A percentile compares a stretch with the other conserved stretches of the same genome.
These are phyloP conservation scores for Pantala flavescens DNA, from an alignment of 1,140 invertebrate genomes.

Conservation along the genomic window DNA sequence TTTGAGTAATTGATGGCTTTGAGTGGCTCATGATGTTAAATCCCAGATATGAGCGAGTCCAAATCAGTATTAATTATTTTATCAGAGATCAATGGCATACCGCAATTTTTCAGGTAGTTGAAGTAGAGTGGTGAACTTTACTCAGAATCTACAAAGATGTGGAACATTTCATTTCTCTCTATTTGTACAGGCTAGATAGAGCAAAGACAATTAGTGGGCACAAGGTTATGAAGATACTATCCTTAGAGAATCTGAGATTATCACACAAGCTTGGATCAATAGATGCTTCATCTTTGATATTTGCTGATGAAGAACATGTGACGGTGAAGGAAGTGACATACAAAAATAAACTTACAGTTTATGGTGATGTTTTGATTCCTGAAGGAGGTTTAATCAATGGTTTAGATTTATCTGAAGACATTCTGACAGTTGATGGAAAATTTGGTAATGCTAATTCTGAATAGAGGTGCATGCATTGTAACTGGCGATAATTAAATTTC, in stretches of 20 bases:
- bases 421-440: background rate
- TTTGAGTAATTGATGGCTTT: too few relatives aligned
- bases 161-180: background rate
- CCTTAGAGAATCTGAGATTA: background rate
- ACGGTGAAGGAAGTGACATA: background rate
- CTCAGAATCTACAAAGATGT: background rate
- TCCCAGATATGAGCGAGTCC: too few relatives aligned
- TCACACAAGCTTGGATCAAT: background rate
- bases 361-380: background rate
- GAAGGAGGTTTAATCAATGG: background rate
- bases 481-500: background rate
- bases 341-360: background rate
- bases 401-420: background rate
- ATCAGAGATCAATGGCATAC: background rate
- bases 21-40: too few relatives aligned
- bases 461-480: background rate
- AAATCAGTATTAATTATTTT: too few relatives aligned
- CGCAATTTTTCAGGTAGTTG: too few relatives aligned
- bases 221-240: background rate
- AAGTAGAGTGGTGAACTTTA: too few relatives aligned
- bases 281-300: background rate
- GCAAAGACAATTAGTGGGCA: background rate
- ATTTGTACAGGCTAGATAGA: background rate
- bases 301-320: background rate
- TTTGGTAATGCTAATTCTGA: background rate